Conservation (phyloP, 2,797 vertebrate genomes). For the Acipenser transmontanus region DNA sequence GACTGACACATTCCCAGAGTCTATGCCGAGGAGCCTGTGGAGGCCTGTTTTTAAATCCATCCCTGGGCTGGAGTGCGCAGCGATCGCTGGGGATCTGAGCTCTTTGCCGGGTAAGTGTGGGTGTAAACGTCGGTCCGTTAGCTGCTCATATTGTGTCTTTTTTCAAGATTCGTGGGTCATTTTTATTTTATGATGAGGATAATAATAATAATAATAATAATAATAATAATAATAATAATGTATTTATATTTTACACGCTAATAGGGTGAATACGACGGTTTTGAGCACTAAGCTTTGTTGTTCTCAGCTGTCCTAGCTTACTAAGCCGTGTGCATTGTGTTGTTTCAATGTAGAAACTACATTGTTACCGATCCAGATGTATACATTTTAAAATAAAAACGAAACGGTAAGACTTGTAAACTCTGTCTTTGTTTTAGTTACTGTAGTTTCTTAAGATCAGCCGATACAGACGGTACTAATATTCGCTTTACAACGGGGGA, state of each 20-base stretch:
- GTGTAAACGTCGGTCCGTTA: slow-evolving; percentile 3
- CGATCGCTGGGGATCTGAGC: slow-evolving; percentile 13
- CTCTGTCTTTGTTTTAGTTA: too few relatives aligned
- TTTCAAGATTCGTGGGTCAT: not conserved
- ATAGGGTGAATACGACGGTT: not conserved
- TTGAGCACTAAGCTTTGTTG: not conserved
- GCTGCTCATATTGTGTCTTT: not conserved
- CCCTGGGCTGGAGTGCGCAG: slow-evolving; percentile 16
- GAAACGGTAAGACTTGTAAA: too few relatives aligned
- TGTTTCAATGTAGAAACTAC: too few relatives aligned
- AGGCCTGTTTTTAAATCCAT: slow-evolving; percentile 20
- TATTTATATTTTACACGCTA: not conserved
- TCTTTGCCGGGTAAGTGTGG: slow-evolving; percentile 12
- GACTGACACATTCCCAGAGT: slow-evolving; percentile 9
- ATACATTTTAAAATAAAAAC: too few relatives aligned
- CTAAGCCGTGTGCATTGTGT: too few relatives aligned
- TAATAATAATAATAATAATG: not conserved
- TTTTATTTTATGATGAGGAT: not conserved
- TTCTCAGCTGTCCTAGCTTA: not conserved
- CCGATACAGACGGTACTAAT: too few relatives aligned
- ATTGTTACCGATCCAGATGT: too few relatives aligned
- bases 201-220: not conserved
- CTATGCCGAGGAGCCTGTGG: slow-evolving; percentile 6
- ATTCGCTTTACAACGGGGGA: too few relatives aligned
- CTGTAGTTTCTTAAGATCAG: too few relatives aligned